Evolutionary conservation across 2,113 vertebrate species (phyloP).

Genomic region (Psettodes erumei): DNA sequence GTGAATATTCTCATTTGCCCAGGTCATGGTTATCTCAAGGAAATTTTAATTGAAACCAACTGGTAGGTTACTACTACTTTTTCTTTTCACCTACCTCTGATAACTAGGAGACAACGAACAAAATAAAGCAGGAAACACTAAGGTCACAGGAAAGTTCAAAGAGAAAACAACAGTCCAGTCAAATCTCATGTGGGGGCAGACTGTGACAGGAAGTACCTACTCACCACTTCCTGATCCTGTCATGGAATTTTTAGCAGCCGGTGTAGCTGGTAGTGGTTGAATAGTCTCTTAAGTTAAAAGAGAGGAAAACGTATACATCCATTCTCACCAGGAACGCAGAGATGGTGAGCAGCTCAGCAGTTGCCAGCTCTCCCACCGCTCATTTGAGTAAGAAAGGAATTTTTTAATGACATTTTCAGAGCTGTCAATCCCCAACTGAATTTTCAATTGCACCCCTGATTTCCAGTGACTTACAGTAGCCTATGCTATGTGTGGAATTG

Average conservation of each 20-base stretch:
- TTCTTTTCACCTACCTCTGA: too few species aligned
- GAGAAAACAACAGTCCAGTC: too few species aligned
- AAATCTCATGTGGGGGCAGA: too few species aligned
- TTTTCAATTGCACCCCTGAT: conserved; percentile 6
- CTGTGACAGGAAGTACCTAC: too few species aligned
- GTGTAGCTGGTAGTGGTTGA: conserved; percentile 7
- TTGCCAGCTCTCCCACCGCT: not conserved
- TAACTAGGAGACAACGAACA: too few species aligned
- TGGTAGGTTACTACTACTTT: too few species aligned
- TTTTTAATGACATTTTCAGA: conserved; percentile 26
- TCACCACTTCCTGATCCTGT: not conserved
- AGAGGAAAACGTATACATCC: not conserved
- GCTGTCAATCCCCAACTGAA: conserved; percentile 12
- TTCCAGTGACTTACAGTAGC: conserved; percentile 11
- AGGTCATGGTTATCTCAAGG: too few species aligned
- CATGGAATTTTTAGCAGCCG: conserved; percentile 4
- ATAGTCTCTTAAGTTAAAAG: not conserved
- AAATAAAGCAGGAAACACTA: too few species aligned
- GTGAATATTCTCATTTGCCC: too few species aligned
- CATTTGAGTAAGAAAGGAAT: conserved; percentile 15
- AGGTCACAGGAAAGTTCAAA: too few species aligned
- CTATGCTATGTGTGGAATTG: not conserved
- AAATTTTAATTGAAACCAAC: too few species aligned
- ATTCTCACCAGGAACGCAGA: not conserved
- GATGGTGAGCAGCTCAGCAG: not conserved